Conservation (phyloP, 2,888 invertebrate species). For the Drosophila dives region DNA sequence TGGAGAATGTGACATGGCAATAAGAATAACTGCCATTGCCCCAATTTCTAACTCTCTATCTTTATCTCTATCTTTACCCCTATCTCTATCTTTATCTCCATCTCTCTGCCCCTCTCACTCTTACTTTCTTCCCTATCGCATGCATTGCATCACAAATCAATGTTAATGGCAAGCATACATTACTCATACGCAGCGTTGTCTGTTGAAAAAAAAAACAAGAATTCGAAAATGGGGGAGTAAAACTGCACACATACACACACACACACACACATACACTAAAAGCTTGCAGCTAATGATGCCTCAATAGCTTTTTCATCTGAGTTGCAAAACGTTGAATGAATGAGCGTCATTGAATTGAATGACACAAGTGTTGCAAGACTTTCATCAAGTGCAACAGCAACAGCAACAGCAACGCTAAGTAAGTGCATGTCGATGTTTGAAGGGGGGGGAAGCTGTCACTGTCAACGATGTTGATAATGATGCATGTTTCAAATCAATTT, state of each 20-base stretch:
- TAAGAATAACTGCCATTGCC: neutral
- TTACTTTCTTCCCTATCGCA: neutral
- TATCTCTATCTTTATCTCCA: neutral
- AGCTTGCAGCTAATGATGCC: conserved; percentile 78
- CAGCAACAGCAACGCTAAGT: conserved; percentile 41
- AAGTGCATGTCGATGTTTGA: conserved; percentile 51
- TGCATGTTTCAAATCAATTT: conserved; percentile 83
- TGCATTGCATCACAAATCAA: conserved; percentile 62
- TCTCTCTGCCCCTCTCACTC: neutral
- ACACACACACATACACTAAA: conserved; percentile 37
- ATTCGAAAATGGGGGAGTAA: neutral
- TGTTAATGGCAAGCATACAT: conserved; percentile 73
- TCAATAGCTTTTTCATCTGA: conserved; percentile 73
- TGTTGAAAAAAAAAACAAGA: conserved; percentile 21
- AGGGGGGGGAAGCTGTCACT: conserved; percentile 16
- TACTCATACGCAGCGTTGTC: conserved; percentile 69
- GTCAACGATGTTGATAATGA: conserved; percentile 70
- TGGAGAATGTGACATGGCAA: conserved; percentile 2
- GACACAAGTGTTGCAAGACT: conserved; percentile 51
- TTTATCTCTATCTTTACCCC: neutral
- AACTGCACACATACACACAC: neutral
- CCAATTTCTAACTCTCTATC: neutral
- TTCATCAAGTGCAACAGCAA: conserved; percentile 39
- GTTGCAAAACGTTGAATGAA: conserved; percentile 78
- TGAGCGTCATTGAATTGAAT: conserved; percentile 72